Evolutionary conservation across 2,113 vertebrate species (phyloP).

Genomic region (Gallinago jamesoni): DNA sequence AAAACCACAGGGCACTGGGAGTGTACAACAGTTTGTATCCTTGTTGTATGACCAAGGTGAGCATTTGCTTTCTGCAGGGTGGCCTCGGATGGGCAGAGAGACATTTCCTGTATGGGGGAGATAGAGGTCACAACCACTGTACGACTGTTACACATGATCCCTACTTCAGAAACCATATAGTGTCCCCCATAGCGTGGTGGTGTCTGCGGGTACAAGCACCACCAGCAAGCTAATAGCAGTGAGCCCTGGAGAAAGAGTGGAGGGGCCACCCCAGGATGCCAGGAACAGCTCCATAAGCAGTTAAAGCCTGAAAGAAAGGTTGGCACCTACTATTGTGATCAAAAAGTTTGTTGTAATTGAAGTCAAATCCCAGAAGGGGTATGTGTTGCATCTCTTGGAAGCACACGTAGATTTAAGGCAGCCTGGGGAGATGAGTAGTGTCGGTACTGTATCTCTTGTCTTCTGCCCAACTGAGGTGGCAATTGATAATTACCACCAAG

Average conservation of each 20-base stretch:
- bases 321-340: not conserved
- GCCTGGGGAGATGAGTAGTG: not conserved
- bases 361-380: not conserved
- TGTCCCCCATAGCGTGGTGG: not conserved
- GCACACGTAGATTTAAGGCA: not conserved
- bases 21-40: not conserved
- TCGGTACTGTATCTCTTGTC: not conserved
- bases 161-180: not conserved
- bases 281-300: not conserved
- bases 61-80: not conserved
- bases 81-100: not conserved
- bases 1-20: not conserved
- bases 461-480: not conserved
- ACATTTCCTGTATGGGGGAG: not conserved
- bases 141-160: rapidly evolving
- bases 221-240: not conserved
- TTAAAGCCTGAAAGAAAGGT: not conserved
- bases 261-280: not conserved
- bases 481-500: not conserved
- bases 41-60: not conserved
- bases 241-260: not conserved
- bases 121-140: not conserved
- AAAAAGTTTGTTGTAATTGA: not conserved
- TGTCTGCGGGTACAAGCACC: not conserved
- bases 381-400: not conserved